phyloP scores from a whole-genome alignment of 2,888 invertebrate species.

The Calliscelio sp. region DNA sequence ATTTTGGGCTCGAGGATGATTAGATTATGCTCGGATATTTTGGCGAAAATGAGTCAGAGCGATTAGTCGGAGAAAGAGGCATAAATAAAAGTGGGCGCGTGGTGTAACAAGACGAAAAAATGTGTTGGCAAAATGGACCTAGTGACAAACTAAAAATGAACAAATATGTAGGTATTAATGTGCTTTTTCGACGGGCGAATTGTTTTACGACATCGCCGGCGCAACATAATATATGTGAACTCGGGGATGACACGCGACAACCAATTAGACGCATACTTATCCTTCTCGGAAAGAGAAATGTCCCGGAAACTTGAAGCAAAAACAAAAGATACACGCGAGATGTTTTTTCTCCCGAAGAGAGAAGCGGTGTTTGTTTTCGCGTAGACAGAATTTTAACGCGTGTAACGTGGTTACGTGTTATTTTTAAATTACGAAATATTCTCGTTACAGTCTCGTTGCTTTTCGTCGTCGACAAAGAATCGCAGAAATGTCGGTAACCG shows the following conservation, averaged over 20 bases:
- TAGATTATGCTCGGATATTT: no score
- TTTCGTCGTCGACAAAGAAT: constrained; percentile 26
- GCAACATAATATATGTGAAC: constrained; percentile 37
- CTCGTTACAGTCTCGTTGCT: constrained; percentile 42
- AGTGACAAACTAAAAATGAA: constrained; percentile 18
- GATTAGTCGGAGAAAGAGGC: constrained; percentile 27
- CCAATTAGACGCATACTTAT: constrained; percentile 64
- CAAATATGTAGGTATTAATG: constrained; percentile 37
- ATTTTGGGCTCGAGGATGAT: neutral
- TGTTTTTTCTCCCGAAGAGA: constrained; percentile 38
- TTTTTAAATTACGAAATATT: constrained; percentile 65
- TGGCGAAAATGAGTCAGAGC: constrained; percentile 24
- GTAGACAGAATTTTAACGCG: constrained; percentile 54
- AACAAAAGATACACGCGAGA: constrained; percentile 44
- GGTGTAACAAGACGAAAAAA: constrained; percentile 18
- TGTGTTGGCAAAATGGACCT: constrained; percentile 4
- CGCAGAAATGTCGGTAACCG: constrained; percentile 22
- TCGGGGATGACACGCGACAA: constrained; percentile 51
- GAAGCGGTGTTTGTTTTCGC: constrained; percentile 46
- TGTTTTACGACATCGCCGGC: constrained; percentile 13
- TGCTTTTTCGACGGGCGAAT: constrained; percentile 23
- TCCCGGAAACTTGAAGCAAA: constrained; percentile 58
- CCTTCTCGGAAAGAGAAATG: constrained; percentile 66
- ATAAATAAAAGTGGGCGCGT: constrained; percentile 12
- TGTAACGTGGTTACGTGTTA: constrained; percentile 59